Conservation (phyloP, 2,888 invertebrate genomes). For the Melinaea menophilus region DNA sequence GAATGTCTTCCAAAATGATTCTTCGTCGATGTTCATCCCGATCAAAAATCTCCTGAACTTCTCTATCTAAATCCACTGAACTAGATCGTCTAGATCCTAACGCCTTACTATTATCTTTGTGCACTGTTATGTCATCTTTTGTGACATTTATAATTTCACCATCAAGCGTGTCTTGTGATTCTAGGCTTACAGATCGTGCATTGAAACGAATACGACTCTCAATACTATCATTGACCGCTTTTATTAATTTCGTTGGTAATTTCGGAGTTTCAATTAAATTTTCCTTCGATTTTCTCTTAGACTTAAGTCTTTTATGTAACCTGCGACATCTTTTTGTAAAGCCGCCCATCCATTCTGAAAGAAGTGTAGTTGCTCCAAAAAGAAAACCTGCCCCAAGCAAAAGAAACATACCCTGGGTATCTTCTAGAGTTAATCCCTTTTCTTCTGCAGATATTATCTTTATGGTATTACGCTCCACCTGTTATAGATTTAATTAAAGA, state of each 20-base stretch:
- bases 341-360: slow-evolving; percentile 85
- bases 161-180: slow-evolving; percentile 56
- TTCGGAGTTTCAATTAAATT: slow-evolving; percentile 43
- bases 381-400: slow-evolving; percentile 84
- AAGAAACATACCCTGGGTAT: slow-evolving; percentile 90
- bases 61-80: slow-evolving; percentile 62
- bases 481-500: slow-evolving; percentile 20
- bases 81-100: slow-evolving; percentile 60
- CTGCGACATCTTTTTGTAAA: slow-evolving; percentile 77
- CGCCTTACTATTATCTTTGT: slow-evolving; percentile 44
- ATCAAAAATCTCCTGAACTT: slow-evolving; percentile 66
- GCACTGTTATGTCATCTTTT: slow-evolving; percentile 54
- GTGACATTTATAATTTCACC: slow-evolving; percentile 59
- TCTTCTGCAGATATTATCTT: slow-evolving; percentile 78
- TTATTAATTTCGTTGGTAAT: slow-evolving; percentile 20
- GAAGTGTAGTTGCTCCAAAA: slow-evolving; percentile 78
- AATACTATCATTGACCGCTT: slow-evolving; percentile 31
- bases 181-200: slow-evolving; percentile 44
- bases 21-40: slow-evolving; percentile 47
- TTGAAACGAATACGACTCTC: slow-evolving; percentile 43
- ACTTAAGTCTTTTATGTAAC: slow-evolving; percentile 32
- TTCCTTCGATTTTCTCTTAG: slow-evolving; percentile 41
- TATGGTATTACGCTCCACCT: slow-evolving; percentile 67
- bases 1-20: slow-evolving; percentile 34
- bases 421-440: slow-evolving; percentile 85